Evolutionary conservation across 2,797 vertebrate genomes (phyloP), one percentile per base, ranked within the genome.

Genomic region (Epinephelus coioides): DNA sequence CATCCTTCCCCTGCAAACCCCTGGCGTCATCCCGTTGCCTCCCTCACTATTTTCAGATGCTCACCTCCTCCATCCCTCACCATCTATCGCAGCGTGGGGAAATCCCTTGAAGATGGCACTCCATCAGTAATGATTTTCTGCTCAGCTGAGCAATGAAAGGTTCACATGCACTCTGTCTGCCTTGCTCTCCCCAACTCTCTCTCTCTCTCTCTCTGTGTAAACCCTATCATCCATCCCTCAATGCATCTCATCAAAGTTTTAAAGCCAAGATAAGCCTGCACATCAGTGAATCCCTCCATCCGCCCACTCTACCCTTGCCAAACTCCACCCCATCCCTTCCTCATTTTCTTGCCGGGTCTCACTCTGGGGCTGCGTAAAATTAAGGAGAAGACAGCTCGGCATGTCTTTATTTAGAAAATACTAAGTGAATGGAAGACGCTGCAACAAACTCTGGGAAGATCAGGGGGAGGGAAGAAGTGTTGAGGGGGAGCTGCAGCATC

Each of bases 51-150:
- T 85, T 88, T 73, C 76, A 75, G 76, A 85, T 10, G 63, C 59
- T 69, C 86, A 66, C 73, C 68, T 78, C 86, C 27, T 76, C 72
- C 60, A 74, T 67, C 62, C 76, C 68, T 64, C 50, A 72, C 69
- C 27, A 69, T 68, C 74, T 61, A 60, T 57, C 17, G 71, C 81
- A 69, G 69, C 73, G 76, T 50, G 49, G 92, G 93, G 93, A 93
- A 93, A 88, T 88, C 91, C 93, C 91, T 90, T 86, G 80, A 90
- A 91, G 81, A 92, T 85, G 87, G 85, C n/a, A 69, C 84, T 92
- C 91, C 83, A 91, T 93, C 92, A 89, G 88, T 92, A 91, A 91
- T 90, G 91, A 94, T 95, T 94, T 95, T 94, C 92, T 89, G 91
- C 92, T 93, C 87, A 79, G 81, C 83, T 87, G 90, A 88, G 86